Conservation (phyloP, 2,797 vertebrate species). For the Austrolebias charrua region DNA sequence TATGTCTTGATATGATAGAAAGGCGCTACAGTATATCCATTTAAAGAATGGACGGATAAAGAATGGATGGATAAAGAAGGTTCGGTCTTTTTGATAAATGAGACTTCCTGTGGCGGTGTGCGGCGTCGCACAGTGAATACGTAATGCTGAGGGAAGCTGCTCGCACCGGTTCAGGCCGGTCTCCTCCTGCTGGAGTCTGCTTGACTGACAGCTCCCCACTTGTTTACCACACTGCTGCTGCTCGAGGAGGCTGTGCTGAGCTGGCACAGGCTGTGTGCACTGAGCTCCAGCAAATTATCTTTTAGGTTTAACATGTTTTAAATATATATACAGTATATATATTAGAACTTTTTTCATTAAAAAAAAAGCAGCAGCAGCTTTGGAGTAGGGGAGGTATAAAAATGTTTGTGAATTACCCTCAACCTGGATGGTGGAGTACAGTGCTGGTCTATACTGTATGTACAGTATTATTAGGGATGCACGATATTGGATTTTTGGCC, state of each 20-base stretch:
- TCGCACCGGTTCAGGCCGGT: constrained; percentile 97
- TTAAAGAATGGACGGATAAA: too few species aligned
- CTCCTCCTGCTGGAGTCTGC: constrained; percentile 94
- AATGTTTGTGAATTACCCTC: too few species aligned
- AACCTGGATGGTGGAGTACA: too few species aligned
- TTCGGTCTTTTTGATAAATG: too few species aligned
- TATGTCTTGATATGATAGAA: too few species aligned
- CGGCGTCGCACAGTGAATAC: constrained; percentile 80
- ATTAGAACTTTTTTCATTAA: not conserved
- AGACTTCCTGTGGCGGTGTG: constrained; percentile 29
- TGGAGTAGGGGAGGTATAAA: too few species aligned
- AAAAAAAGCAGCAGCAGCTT: not conserved
- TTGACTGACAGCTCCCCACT: constrained; percentile 94
- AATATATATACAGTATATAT: not conserved
- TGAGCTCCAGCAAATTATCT: constrained; percentile 15
- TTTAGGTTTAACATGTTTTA: too few species aligned
- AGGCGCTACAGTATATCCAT: too few species aligned
- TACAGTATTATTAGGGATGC: too few species aligned
- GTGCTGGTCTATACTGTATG: too few species aligned
- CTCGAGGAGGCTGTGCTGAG: constrained; percentile 85
- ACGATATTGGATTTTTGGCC: too few species aligned
- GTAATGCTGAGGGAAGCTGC: constrained; percentile 86
- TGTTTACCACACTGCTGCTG: constrained; percentile 86
- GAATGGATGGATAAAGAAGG: too few species aligned
- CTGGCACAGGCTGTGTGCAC: constrained; percentile 78